A percentile compares a stretch with the other conserved stretches of the same genome.
Evolutionary conservation across 2,113 vertebrate species (phyloP).

Genomic region (Psammodynastes pulverulentus): DNA sequence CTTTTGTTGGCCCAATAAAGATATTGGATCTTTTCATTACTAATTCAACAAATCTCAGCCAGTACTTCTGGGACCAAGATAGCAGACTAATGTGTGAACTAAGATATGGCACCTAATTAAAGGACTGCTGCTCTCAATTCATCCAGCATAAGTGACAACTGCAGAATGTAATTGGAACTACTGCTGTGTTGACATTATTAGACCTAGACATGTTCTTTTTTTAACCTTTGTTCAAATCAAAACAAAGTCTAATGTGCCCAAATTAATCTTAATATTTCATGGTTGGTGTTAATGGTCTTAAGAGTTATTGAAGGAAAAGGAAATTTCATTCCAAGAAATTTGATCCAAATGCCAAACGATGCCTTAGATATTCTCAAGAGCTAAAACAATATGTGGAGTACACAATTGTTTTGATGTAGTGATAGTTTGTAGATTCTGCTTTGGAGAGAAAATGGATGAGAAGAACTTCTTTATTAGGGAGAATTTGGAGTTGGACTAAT

Average conservation of each 20-base stretch:
- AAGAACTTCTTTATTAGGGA: not conserved
- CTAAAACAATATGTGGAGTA: not conserved
- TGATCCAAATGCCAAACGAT: not conserved
- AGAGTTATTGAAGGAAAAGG: not conserved
- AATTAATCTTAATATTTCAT: not conserved
- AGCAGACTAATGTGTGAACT: not conserved
- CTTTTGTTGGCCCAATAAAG: not conserved
- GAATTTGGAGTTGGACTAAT: not conserved
- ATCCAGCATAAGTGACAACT: not conserved
- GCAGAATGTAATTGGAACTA: constrained; percentile 9
- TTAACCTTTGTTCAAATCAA: constrained; percentile 4
- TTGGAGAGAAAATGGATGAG: not conserved
- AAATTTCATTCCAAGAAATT: not conserved
- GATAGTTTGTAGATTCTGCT: not conserved
- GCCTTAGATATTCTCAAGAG: not conserved
- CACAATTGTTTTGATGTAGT: not conserved
- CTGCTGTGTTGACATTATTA: constrained; percentile 4
- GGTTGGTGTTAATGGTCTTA: not conserved
- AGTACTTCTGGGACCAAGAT: not conserved
- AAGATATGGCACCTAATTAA: not conserved
- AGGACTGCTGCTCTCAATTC: not conserved
- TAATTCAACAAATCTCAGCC: constrained; percentile 1
- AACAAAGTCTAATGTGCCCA: constrained; percentile 3
- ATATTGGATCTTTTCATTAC: not conserved
- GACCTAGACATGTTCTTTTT: not conserved